Conservation (phyloP, 2,113 vertebrate genomes). For the Pyxicephalus adspersus region DNA sequence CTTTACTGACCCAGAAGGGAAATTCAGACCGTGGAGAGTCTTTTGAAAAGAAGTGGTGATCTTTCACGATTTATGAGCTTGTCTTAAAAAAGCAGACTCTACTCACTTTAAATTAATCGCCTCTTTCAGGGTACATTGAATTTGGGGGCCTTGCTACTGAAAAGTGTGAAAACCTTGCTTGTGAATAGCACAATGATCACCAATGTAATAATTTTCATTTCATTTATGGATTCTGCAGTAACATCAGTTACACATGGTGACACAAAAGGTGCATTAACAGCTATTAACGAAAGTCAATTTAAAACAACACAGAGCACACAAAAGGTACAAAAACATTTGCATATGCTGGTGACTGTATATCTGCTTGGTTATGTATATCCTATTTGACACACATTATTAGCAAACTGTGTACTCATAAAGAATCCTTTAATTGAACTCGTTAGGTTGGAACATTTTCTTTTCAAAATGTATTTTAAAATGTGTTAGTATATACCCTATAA, state of each 20-base stretch:
- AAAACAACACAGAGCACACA: background rate
- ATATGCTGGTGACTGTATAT: background rate
- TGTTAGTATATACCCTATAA: too few species aligned
- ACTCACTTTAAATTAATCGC: constrained; percentile 92
- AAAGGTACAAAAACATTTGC: constrained; percentile 21
- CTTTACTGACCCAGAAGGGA: constrained; percentile 97
- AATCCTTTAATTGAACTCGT: background rate
- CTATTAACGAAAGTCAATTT: constrained; percentile 5
- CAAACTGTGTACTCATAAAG: background rate
- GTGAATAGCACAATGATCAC: constrained; percentile 58
- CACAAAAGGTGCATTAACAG: constrained; percentile 45
- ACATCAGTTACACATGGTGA: constrained; percentile 40
- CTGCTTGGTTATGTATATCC: background rate
- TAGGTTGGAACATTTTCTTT: background rate
- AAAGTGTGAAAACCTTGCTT: constrained; percentile 65
- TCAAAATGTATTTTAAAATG: background rate
- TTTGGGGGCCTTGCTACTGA: constrained; percentile 71
- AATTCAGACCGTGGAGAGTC: constrained; percentile 90
- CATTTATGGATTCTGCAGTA: constrained; percentile 54
- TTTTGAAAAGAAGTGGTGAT: constrained; percentile 93
- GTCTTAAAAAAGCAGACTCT: constrained; percentile 94
- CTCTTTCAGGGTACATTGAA: constrained; percentile 80
- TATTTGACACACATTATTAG: background rate
- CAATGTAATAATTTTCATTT: constrained; percentile 62
- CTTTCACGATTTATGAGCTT: constrained; percentile 94